Evolutionary conservation across 1,140 invertebrate species (phyloP).

Genomic region (Samia ricini): DNA sequence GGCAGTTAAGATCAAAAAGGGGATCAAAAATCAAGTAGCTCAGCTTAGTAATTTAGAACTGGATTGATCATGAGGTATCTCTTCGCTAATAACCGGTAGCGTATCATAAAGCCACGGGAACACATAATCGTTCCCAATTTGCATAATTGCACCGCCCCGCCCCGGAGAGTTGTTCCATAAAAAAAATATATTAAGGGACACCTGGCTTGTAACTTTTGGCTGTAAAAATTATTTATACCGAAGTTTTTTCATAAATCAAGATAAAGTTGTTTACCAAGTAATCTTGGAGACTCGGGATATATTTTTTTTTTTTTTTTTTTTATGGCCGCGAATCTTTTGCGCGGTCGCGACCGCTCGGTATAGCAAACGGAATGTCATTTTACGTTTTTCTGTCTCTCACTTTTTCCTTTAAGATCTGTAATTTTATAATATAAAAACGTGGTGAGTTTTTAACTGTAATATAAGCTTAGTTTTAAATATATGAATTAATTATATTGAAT

Average conservation of each 20-base stretch:
- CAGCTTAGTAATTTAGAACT: no score
- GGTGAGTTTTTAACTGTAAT: no score
- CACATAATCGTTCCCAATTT: slow-evolving; percentile 26
- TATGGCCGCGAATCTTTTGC: background rate
- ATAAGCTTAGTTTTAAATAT: no score
- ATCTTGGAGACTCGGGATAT: slow-evolving; percentile 34
- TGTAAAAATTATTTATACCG: slow-evolving; percentile 63
- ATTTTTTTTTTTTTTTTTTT: background rate
- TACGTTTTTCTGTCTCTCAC: background rate
- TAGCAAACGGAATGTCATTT: background rate
- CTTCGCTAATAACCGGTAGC: background rate
- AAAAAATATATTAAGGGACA: slow-evolving; percentile 64
- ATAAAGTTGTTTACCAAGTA: slow-evolving; percentile 65
- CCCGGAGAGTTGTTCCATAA: slow-evolving; percentile 35
- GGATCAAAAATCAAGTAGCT: no score
- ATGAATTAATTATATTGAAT: no score
- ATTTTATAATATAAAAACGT: no score
- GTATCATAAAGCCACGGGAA: background rate
- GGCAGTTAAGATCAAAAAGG: no score
- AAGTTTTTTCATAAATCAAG: slow-evolving; percentile 67
- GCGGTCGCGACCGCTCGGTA: background rate
- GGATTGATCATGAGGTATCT: background rate
- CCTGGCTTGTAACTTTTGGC: slow-evolving; percentile 57
- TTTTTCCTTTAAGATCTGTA: background rate
- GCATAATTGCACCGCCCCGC: slow-evolving; percentile 53